These are phyloP conservation scores for Monodelphis domestica DNA, from an alignment of 2,797 vertebrate species.

Conservation along the genomic window DNA sequence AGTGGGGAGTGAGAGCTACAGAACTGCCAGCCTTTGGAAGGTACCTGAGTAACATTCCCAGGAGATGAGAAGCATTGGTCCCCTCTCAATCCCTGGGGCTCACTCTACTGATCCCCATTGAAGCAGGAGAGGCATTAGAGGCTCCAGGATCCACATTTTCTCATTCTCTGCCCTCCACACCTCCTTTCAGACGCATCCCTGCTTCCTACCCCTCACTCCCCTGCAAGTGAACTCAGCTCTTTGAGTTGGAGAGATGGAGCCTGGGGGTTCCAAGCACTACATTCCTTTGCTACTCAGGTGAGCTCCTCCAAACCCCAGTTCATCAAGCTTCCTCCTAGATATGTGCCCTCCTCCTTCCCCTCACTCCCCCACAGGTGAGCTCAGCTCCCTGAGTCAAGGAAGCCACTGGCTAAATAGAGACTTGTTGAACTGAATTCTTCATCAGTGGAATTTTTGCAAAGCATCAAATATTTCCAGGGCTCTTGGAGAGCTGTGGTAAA, in stretches of 20 bases:
- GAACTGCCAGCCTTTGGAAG: neutral
- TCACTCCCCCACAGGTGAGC: neutral
- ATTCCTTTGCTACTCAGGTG: neutral
- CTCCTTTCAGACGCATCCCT: neutral
- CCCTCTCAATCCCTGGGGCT: neutral
- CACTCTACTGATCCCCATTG: neutral
- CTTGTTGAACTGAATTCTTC: neutral
- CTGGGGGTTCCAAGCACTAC: neutral
- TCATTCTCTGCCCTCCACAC: neutral
- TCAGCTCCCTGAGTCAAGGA: neutral
- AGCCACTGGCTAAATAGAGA: neutral
- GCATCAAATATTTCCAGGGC: neutral
- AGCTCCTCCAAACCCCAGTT: neutral
- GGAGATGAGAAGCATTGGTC: neutral
- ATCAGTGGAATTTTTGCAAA: constrained; percentile 3
- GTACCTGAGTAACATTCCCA: neutral
- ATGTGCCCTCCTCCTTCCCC: neutral
- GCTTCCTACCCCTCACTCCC: neutral
- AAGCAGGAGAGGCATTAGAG: neutral
- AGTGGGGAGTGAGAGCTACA: neutral
- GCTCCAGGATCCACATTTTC: neutral
- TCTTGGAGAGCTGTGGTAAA: neutral
- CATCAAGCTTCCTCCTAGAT: neutral
- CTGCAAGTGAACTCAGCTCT: neutral
- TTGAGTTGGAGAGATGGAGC: neutral